Conservation (phyloP, 2,797 vertebrate species). For the Gorsachius magnificus region DNA sequence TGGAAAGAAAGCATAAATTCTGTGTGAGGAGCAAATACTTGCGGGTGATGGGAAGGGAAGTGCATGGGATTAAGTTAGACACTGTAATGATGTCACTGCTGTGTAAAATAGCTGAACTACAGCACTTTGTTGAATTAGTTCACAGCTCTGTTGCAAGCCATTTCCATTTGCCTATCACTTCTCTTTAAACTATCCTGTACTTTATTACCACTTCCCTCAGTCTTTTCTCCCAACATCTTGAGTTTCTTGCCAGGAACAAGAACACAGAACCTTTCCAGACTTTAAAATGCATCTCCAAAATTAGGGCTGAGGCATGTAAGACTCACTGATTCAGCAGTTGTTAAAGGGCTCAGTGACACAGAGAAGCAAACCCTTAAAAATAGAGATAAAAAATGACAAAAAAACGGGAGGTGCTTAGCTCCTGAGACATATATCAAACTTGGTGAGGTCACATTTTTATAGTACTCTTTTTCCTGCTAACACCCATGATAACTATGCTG, state of each 20-base stretch:
- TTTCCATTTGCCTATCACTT: slow-evolving; percentile 15
- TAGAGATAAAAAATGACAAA: neutral
- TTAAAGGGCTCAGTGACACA: neutral
- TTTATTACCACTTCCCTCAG: neutral
- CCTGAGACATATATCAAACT: neutral
- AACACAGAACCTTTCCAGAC: neutral
- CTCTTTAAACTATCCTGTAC: neutral
- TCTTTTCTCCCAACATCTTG: neutral
- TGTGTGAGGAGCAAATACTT: neutral
- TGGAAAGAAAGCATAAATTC: neutral
- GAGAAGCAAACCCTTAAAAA: neutral
- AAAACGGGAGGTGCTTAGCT: fast-evolving
- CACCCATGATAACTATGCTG: neutral
- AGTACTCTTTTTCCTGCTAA: neutral
- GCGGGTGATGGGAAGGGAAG: neutral
- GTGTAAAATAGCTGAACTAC: neutral
- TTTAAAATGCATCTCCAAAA: neutral
- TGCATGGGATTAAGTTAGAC: neutral
- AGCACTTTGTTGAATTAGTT: neutral
- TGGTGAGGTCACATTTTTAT: neutral
- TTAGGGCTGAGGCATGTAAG: neutral
- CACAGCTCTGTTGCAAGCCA: neutral
- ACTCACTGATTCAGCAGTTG: neutral
- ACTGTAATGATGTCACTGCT: neutral
- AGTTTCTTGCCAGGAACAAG: neutral